A percentile compares a stretch with the other conserved stretches of the same genome.
Conservation (phyloP, 2,797 vertebrate species). For the Gouania willdenowi region DNA sequence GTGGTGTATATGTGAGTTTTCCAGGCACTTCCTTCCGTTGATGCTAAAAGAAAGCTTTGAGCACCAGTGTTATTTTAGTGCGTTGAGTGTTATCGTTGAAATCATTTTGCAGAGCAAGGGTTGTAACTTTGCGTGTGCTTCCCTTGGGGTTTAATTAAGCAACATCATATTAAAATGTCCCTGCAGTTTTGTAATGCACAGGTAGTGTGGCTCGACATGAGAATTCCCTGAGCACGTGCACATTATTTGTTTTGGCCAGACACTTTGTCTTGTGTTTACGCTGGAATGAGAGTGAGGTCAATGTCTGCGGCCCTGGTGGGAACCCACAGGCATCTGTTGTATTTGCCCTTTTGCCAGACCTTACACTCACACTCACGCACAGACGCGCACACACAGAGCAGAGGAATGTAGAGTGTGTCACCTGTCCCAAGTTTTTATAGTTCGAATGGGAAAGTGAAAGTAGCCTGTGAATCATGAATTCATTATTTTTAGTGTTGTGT, state of each 20-base stretch:
- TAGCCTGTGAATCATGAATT: no score
- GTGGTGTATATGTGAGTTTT: not conserved
- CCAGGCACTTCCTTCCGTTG: not conserved
- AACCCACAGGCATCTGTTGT: constrained; percentile 56
- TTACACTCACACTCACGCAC: not conserved
- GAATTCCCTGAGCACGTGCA: constrained; percentile 31
- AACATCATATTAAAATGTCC: no score
- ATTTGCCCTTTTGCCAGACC: constrained; percentile 35
- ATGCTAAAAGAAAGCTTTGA: not conserved
- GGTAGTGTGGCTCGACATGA: not conserved
- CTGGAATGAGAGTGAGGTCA: constrained; percentile 54
- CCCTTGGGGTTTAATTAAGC: no score
- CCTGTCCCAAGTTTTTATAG: constrained; percentile 34
- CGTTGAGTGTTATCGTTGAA: no score
- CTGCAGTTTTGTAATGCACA: constrained; percentile 11
- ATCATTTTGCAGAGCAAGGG: no score
- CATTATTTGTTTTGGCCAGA: constrained; percentile 52
- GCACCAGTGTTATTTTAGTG: no score
- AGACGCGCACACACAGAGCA: constrained; percentile 3
- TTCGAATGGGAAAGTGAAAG: constrained; percentile 6
- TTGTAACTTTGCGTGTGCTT: no score
- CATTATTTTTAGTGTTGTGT: not conserved
- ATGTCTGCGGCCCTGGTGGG: constrained; percentile 45
- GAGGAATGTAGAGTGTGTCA: constrained; percentile 34
- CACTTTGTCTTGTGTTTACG: constrained; percentile 50